A percentile compares a stretch with the other conserved stretches of the same genome.
Conservation (phyloP, 2,113 vertebrate species). For the Tinamus guttatus region DNA sequence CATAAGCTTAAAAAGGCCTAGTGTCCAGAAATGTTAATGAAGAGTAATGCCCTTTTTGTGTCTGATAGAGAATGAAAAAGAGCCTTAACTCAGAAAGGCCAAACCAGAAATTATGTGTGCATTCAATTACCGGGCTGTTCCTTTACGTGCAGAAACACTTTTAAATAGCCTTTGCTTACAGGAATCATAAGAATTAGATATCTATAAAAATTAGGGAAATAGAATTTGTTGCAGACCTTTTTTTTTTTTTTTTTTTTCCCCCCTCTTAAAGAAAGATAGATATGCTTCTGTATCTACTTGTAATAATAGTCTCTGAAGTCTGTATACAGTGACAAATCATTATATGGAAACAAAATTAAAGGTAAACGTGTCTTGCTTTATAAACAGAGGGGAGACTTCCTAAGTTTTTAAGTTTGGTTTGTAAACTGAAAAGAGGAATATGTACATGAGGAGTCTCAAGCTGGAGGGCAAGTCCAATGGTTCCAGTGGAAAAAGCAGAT, state of each 20-base stretch:
- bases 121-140: background rate
- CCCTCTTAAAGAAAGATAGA: background rate
- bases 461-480: background rate
- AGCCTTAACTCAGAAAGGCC: background rate
- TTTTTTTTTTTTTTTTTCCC: background rate
- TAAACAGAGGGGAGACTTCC: background rate
- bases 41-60: background rate
- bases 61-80: background rate
- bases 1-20: background rate
- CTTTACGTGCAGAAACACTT: background rate
- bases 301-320: background rate
- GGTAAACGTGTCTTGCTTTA: background rate
- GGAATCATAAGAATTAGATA: background rate
- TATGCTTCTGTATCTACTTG: background rate
- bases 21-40: background rate
- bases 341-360: background rate
- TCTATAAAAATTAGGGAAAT: background rate
- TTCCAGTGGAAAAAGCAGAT: background rate
- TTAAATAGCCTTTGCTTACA: background rate
- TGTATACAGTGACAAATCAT: background rate
- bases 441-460: background rate
- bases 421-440: background rate
- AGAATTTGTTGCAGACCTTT: background rate
- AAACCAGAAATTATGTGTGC: background rate
- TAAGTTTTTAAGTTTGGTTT: background rate